These are phyloP conservation scores for Trinectes maculatus DNA, from an alignment of 2,113 vertebrate genomes.

Conservation along the genomic window DNA sequence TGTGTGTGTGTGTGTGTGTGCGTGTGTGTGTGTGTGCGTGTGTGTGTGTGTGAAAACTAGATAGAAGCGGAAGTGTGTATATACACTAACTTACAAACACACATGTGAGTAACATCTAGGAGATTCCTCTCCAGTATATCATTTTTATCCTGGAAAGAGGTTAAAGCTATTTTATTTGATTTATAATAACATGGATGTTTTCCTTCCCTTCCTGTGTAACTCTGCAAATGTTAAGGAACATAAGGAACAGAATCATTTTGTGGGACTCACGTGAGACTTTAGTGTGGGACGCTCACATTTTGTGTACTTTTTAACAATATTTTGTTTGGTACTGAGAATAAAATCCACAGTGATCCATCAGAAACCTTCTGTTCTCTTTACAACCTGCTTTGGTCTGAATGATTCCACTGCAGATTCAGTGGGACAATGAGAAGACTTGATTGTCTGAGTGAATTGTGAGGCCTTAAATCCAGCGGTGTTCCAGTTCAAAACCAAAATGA, in stretches of 20 bases:
- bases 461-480: neutral
- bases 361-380: slow-evolving; percentile 17
- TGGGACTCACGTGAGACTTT: neutral
- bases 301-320: slow-evolving; percentile 3
- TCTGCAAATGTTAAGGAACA: too few species aligned
- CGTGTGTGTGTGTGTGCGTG: neutral
- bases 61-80: slow-evolving; percentile 20
- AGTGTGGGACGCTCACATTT: too few species aligned
- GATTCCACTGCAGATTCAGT: slow-evolving; percentile 1
- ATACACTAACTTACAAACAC: slow-evolving; percentile 1
- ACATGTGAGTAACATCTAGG: neutral
- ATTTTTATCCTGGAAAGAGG: neutral
- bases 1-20: neutral
- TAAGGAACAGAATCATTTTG: too few species aligned
- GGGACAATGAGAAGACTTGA: neutral
- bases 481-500: neutral
- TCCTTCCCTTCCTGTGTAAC: too few species aligned
- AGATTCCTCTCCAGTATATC: too few species aligned
- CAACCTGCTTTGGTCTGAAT: neutral
- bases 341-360: neutral
- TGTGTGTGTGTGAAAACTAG: neutral
- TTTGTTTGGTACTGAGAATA: neutral
- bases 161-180: slow-evolving; percentile 20
- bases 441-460: neutral
- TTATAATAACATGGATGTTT: slow-evolving; percentile 19